A percentile compares a stretch with the other conserved stretches of the same genome.
phyloP scores from a whole-genome alignment of 2,797 vertebrate genomes.

The Anomalospiza imberbis region DNA sequence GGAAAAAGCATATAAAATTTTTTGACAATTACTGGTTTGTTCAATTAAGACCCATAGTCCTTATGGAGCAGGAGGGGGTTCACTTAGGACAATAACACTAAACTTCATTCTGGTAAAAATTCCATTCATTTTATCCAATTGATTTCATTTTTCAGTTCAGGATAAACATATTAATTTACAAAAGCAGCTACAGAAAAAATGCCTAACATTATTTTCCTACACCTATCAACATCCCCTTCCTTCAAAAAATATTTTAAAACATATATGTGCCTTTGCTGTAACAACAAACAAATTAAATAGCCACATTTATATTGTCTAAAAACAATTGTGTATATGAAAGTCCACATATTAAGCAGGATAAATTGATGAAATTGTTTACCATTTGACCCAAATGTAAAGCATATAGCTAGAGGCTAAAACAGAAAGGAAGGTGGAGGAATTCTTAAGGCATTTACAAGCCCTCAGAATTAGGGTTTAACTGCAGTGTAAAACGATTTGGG shows the following conservation, averaged over 20 bases:
- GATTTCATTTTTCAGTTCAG: not conserved
- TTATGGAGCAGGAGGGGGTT: rapidly evolving
- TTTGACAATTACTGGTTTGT: not conserved
- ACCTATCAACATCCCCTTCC: rapidly evolving
- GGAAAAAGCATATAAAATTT: not conserved
- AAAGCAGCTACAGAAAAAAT: not conserved
- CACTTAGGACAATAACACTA: not conserved
- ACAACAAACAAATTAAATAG: not conserved
- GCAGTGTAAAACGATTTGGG: not conserved
- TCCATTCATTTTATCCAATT: not conserved
- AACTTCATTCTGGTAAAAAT: not conserved
- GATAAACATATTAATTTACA: not conserved
- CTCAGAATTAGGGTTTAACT: not conserved
- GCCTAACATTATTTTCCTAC: not conserved
- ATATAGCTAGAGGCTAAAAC: not conserved
- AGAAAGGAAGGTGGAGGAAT: not conserved
- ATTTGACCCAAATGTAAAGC: not conserved
- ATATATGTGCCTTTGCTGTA: not conserved
- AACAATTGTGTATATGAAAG: not conserved
- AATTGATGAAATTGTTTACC: not conserved
- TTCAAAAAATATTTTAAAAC: not conserved
- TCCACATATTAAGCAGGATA: not conserved
- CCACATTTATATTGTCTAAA: not conserved
- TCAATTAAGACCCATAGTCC: not conserved
- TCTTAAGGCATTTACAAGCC: not conserved